Percentiles rank a stretch among this genome's conserved stretches.
phyloP scores from a whole-genome alignment of 2,888 invertebrate genomes.

The Andrena camellia region DNA sequence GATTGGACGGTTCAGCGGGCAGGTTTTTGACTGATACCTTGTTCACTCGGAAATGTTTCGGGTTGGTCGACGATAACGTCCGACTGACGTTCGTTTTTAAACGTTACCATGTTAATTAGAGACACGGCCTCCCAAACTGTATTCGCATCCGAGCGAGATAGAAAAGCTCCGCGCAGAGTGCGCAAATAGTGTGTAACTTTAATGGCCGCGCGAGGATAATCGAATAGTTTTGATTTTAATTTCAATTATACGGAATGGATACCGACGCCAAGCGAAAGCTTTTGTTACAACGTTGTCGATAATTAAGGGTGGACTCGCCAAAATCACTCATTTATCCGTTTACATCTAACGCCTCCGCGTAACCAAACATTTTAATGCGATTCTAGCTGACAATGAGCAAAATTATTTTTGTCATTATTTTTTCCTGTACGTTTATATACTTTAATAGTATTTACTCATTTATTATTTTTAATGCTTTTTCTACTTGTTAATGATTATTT shows the following conservation, averaged over 20 bases:
- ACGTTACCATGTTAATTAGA: background rate
- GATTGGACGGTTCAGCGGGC: background rate
- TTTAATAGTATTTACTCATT: too few species aligned
- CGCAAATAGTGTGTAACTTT: background rate
- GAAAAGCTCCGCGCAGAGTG: background rate
- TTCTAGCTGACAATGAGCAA: too few species aligned
- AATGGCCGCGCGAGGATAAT: background rate
- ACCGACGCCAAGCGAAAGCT: background rate
- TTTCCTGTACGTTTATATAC: too few species aligned
- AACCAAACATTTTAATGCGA: too few species aligned
- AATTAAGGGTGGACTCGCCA: background rate
- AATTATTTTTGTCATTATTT: too few species aligned
- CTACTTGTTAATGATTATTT: too few species aligned
- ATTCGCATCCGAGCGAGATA: background rate
- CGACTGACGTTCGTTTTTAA: constrained; percentile 2
- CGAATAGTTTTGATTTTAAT: background rate
- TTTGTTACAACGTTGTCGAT: background rate
- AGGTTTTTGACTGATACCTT: constrained; percentile 17
- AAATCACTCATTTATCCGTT: too few species aligned
- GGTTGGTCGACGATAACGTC: background rate
- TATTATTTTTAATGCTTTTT: too few species aligned
- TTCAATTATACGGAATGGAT: background rate
- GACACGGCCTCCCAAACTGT: background rate
- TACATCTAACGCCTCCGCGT: too few species aligned
- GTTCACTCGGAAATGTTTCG: constrained; percentile 2